Percentiles rank a stretch among this genome's conserved stretches.
phyloP scores from a whole-genome alignment of 2,888 invertebrate species.

The Diadromus collaris region DNA sequence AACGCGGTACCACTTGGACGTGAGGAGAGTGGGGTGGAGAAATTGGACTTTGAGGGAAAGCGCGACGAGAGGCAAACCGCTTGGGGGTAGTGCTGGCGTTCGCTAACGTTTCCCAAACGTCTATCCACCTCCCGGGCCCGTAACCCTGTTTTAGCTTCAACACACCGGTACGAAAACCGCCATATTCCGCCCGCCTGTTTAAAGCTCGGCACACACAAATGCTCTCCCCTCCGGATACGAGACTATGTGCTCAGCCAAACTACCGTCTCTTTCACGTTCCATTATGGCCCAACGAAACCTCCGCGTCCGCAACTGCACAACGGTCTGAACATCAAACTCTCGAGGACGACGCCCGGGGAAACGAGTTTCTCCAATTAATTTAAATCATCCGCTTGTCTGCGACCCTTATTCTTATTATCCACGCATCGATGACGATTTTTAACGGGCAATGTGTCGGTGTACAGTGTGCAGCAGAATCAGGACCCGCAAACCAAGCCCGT shows the following conservation, averaged over 20 bases:
- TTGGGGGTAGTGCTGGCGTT: conserved; percentile 17
- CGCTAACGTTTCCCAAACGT: conserved; percentile 35
- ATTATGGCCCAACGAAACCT: neutral
- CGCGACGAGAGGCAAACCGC: conserved; percentile 14
- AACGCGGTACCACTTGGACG: conserved; percentile 26
- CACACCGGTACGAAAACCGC: conserved; percentile 17
- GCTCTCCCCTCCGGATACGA: neutral
- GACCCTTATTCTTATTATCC: conserved; percentile 9
- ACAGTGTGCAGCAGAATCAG: neutral
- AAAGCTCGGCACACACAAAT: conserved; percentile 5
- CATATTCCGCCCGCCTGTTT: conserved; percentile 7
- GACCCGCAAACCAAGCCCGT: conserved; percentile 12
- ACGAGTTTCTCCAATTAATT: conserved; percentile 45
- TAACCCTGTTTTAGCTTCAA: neutral
- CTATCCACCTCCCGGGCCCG: conserved; percentile 1
- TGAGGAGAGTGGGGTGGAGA: neutral
- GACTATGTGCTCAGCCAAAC: conserved; percentile 17
- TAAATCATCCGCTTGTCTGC: conserved; percentile 40
- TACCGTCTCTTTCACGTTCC: conserved; percentile 11
- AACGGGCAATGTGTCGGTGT: conserved; percentile 4
- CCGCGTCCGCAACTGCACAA: neutral
- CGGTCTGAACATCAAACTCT: neutral
- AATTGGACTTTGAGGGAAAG: conserved; percentile 27
- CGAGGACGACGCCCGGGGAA: conserved; percentile 8
- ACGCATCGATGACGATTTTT: conserved; percentile 45